A percentile compares a stretch with the other conserved stretches of the same genome.
Conservation (phyloP, 23 tunicate genomes). For the Styela plicata region DNA sequence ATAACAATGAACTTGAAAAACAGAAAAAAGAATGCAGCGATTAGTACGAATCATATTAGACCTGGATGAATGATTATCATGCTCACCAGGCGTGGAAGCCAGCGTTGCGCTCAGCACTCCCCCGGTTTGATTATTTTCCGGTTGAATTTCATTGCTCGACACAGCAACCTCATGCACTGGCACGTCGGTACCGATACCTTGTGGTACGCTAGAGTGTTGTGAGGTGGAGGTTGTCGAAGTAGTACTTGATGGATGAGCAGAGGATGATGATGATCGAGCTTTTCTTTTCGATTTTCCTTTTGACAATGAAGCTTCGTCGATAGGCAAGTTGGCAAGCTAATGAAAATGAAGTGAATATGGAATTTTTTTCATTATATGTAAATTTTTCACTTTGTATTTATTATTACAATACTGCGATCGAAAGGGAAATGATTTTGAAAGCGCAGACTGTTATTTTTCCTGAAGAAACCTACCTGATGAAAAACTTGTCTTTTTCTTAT, state of each 20-base stretch:
- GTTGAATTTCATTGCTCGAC: conserved; percentile 4
- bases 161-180: conserved; percentile 9
- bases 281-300: conserved; percentile 62
- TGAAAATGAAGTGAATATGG: no score
- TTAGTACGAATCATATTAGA: background rate
- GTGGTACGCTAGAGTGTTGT: background rate
- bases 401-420: no score
- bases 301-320: conserved; percentile 67
- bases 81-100: conserved; percentile 67
- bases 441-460: background rate
- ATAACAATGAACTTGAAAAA: background rate
- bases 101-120: conserved; percentile 58
- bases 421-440: no score
- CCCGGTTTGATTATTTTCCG: conserved; percentile 15
- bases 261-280: background rate
- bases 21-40: background rate
- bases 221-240: conserved; percentile 29
- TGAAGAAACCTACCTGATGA: conserved; percentile 50
- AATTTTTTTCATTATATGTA: no score
- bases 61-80: no score
- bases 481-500: conserved; percentile 92
- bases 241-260: background rate
- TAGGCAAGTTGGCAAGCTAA: conserved; percentile 90
- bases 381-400: no score
- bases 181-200: conserved; percentile 16